phyloP scores from a whole-genome alignment of 2,888 invertebrate genomes.

The Dastarcus helophoroides region DNA sequence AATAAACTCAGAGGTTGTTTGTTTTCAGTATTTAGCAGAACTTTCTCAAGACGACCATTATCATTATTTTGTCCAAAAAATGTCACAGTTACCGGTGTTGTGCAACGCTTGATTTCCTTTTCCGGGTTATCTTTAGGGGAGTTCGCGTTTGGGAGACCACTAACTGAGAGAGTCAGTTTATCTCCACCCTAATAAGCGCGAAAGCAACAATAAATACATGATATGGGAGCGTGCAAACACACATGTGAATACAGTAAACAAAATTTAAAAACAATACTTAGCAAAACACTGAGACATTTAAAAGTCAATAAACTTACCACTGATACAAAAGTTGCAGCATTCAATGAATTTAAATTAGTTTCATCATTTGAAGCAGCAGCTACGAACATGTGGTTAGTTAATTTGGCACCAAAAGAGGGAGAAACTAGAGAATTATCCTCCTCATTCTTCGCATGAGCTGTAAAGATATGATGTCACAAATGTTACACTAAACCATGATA shows the following conservation, averaged over 20 bases:
- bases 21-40: slow-evolving; percentile 21
- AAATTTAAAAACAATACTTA: neutral
- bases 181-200: slow-evolving; percentile 48
- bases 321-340: slow-evolving; percentile 61
- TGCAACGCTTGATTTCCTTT: slow-evolving; percentile 27
- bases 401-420: slow-evolving; percentile 28
- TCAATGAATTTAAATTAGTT: slow-evolving; percentile 36
- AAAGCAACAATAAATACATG: slow-evolving; percentile 6
- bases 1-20: slow-evolving; percentile 21
- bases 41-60: slow-evolving; percentile 30
- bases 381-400: slow-evolving; percentile 49
- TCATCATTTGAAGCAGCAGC: slow-evolving; percentile 35
- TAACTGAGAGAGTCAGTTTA: slow-evolving; percentile 54
- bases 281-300: slow-evolving; percentile 2
- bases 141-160: slow-evolving; percentile 35
- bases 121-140: slow-evolving; percentile 15
- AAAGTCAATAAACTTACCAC: slow-evolving; percentile 49
- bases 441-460: slow-evolving; percentile 9
- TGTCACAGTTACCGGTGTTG: slow-evolving; percentile 50
- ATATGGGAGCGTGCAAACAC: slow-evolving; percentile 3
- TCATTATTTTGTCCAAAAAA: slow-evolving; percentile 39
- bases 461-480: too few relatives aligned
- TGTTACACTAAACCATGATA: too few relatives aligned
- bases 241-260: neutral
- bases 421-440: slow-evolving; percentile 10